A percentile compares a stretch with the other conserved stretches of the same genome.
Evolutionary conservation across 2,797 vertebrate genomes (phyloP).

Genomic region (Pseudopleuronectes americanus): DNA sequence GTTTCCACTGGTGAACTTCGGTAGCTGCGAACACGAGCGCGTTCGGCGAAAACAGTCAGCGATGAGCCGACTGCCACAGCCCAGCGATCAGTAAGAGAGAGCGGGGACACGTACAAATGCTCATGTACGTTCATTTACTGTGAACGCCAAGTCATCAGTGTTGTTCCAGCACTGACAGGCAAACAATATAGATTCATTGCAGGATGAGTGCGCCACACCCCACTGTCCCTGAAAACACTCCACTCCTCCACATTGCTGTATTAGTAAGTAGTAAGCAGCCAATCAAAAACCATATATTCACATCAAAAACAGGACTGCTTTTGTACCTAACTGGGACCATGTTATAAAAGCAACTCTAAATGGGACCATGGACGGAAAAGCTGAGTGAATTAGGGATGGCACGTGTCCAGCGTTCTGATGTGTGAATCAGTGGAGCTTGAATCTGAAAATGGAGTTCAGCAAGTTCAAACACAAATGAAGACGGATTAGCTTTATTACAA

Average conservation of each 20-base stretch:
- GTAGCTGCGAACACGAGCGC: constrained; percentile 57
- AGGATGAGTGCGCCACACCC: constrained; percentile 21
- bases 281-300: constrained; percentile 55
- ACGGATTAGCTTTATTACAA: constrained; percentile 69
- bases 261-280: constrained; percentile 50
- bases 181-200: constrained; percentile 45
- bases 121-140: constrained; percentile 22
- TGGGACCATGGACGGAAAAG: constrained; percentile 70
- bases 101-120: constrained; percentile 6
- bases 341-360: constrained; percentile 66
- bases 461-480: constrained; percentile 80
- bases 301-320: constrained; percentile 62
- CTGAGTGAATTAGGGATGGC: constrained; percentile 75
- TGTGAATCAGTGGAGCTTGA: constrained; percentile 67
- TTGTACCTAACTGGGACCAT: constrained; percentile 70
- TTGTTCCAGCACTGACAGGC: constrained; percentile 45
- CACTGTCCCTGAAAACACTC: constrained; percentile 51
- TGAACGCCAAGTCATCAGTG: constrained; percentile 25
- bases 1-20: constrained; percentile 53
- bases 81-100: constrained; percentile 1
- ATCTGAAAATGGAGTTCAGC: constrained; percentile 72
- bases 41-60: constrained; percentile 54
- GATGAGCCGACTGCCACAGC: constrained; percentile 23
- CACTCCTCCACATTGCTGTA: constrained; percentile 24
- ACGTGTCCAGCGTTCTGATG: constrained; percentile 67